phyloP scores from a whole-genome alignment of 2,113 vertebrate species.

The Pedetes capensis region DNA sequence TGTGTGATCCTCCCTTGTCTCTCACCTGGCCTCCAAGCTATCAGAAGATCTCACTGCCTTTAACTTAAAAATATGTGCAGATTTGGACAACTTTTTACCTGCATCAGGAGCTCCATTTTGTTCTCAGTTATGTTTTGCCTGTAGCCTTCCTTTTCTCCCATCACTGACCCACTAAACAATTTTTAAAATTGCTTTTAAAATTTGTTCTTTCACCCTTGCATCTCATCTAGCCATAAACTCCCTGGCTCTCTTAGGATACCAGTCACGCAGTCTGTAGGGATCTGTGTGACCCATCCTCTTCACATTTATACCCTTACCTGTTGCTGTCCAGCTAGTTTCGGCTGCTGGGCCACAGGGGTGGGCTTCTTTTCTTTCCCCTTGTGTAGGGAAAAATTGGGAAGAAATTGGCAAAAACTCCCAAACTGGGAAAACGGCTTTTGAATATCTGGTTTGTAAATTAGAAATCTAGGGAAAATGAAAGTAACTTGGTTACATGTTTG shows the following conservation, averaged over 20 bases:
- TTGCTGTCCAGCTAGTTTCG: too few species aligned
- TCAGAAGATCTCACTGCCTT: neutral
- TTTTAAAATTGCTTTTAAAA: neutral
- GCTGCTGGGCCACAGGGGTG: neutral
- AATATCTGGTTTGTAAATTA: too few species aligned
- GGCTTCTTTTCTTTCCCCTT: neutral
- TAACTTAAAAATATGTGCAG: neutral
- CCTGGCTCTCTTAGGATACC: neutral
- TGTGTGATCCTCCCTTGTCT: neutral
- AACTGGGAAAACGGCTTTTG: too few species aligned
- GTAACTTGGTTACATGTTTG: too few species aligned
- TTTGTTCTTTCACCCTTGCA: neutral
- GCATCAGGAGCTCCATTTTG: fast-evolving
- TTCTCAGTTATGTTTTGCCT: neutral
- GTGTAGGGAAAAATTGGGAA: too few species aligned
- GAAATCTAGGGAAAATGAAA: too few species aligned
- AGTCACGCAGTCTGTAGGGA: neutral
- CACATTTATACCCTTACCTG: fast-evolving
- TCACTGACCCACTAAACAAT: too few species aligned
- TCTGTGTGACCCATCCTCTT: fast-evolving
- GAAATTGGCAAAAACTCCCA: too few species aligned
- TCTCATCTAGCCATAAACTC: neutral
- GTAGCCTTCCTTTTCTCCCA: neutral
- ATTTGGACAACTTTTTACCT: neutral
- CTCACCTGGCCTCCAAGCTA: fast-evolving